Evolutionary conservation across 2,888 invertebrate genomes (phyloP), one percentile per base, ranked within the genome.

Genomic region (Cheilosia soror): DNA sequence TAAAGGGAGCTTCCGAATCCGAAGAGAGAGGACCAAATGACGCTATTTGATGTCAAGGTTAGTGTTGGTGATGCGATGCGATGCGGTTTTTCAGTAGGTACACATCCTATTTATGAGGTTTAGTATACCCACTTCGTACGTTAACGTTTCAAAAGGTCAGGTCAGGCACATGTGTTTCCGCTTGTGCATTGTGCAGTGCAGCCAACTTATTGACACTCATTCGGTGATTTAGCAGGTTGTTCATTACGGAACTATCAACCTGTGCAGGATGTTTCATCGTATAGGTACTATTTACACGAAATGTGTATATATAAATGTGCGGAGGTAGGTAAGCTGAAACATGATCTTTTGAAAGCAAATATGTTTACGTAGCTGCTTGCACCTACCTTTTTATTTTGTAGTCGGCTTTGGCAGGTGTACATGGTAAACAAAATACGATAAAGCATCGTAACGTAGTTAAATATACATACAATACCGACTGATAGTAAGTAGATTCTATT

Each of bases 21-120:
- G 15, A 51, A 51, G 13, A 47, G 9, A 42, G 13, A 53, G 49
- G 51, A 51, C 55, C 37, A 55, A 60, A 62, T 53, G 55, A 44
- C 51, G 44, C 53, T 37, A 27, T 69, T 58, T 20, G 62, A 72
- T 66, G 66, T 53, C 82, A 82, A 82, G 82, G 82, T 72, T 78
- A 51, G 47, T 4, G 40, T 62, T 66, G 15, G 65, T 11, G 33
- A 44, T 42, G 33, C 20, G 27, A 57, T 42, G 13, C 4, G 9
- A 49, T 49, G 49, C 15, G 25, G 5, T 7, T 27, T 51, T 27
- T 6, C 11, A 7, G 15, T n/a, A n/a, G n/a, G n/a, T 49, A 3
- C 25, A 49, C 7, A 15, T 47, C 44, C 29, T 20, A 31, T 55
- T 7, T 55, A 29, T 27, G 29, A 13, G 9, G 47, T 15, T 3